Evolutionary conservation across 2,797 vertebrate genomes (phyloP).

Genomic region (Pteronotus mesoamericanus): DNA sequence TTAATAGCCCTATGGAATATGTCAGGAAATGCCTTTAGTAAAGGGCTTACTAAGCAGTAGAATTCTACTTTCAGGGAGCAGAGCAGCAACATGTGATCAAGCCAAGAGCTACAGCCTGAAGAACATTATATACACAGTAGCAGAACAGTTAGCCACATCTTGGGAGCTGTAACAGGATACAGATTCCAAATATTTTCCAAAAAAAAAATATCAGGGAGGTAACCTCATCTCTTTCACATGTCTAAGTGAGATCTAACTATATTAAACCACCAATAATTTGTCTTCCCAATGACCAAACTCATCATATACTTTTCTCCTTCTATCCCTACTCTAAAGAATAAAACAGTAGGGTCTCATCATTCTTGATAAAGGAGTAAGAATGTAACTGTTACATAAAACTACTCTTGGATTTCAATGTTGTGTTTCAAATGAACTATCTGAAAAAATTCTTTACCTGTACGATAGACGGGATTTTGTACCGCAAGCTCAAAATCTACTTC

Average conservation of each 20-base stretch:
- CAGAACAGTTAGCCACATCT: neutral
- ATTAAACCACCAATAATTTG: neutral
- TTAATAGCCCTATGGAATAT: neutral
- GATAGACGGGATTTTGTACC: slow-evolving; percentile 82
- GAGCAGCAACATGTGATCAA: neutral
- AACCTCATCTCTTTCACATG: neutral
- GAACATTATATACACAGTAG: neutral
- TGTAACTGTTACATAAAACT: neutral
- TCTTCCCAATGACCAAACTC: neutral
- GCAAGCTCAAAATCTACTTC: slow-evolving; percentile 86
- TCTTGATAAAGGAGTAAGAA: neutral
- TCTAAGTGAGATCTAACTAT: neutral
- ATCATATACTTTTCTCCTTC: neutral
- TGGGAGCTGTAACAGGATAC: neutral
- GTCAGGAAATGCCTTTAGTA: neutral
- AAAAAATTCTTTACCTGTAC: slow-evolving; percentile 81
- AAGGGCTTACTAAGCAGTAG: neutral
- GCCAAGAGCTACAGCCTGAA: neutral
- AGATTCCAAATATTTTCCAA: neutral
- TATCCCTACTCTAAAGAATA: neutral
- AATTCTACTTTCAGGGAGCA: neutral
- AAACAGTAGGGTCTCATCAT: neutral
- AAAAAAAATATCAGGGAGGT: neutral
- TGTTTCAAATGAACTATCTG: neutral
- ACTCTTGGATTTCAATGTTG: neutral